Evolutionary conservation across 2,797 vertebrate genomes (phyloP).

Genomic region (Malurus leucopterus): DNA sequence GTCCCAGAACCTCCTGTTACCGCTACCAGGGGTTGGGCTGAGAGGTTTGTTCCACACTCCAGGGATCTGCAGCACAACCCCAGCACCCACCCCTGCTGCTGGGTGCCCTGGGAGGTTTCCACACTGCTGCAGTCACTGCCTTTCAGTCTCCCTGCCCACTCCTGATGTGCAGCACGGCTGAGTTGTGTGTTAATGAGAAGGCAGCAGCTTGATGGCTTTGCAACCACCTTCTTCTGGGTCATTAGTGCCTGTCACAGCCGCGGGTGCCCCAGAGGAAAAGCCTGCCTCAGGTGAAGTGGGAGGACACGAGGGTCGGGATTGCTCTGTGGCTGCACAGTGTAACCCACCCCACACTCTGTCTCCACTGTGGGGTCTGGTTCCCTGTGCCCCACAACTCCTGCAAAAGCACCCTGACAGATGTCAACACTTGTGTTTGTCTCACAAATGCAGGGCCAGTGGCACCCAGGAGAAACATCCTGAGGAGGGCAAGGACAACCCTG

Average conservation of each 20-base stretch:
- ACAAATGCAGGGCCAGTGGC: neutral
- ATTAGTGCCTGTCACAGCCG: neutral
- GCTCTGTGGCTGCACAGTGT: rapidly evolving
- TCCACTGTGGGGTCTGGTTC: neutral
- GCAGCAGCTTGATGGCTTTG: neutral
- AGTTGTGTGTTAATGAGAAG: neutral
- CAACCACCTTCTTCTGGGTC: neutral
- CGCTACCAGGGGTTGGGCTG: neutral
- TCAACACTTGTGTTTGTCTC: rapidly evolving
- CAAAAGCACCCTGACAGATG: neutral
- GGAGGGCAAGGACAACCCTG: neutral
- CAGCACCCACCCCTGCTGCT: neutral
- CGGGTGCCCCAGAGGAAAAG: neutral
- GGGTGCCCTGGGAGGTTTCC: neutral
- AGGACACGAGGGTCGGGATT: rapidly evolving
- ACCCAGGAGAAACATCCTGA: neutral
- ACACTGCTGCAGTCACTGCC: no score
- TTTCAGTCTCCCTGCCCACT: neutral
- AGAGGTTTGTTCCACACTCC: neutral
- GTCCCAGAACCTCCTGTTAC: neutral
- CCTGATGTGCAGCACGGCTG: neutral
- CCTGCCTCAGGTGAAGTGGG: neutral
- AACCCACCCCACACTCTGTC: neutral
- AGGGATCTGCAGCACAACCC: neutral
- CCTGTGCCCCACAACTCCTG: neutral